phyloP scores from a whole-genome alignment of 2,888 invertebrate genomes.

The Keiferia lycopersicella region DNA sequence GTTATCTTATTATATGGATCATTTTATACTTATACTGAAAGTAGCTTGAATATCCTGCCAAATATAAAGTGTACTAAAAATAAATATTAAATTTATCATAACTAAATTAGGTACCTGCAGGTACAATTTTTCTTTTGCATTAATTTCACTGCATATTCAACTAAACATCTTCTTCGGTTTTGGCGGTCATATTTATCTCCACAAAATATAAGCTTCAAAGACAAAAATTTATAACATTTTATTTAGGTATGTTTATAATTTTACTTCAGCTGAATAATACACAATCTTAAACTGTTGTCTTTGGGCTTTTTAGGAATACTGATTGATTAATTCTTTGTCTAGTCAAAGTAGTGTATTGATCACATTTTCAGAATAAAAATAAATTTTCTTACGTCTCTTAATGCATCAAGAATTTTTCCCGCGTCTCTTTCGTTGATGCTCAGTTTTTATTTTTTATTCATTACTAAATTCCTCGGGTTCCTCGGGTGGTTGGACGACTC shows the following conservation, averaged over 20 bases:
- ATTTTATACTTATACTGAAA: constrained; percentile 28
- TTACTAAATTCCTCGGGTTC: too few relatives aligned
- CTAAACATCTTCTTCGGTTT: neutral
- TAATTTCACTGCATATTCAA: neutral
- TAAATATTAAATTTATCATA: neutral
- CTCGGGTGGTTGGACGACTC: too few relatives aligned
- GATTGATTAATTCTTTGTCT: constrained; percentile 40
- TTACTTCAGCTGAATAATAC: too few relatives aligned
- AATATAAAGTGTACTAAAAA: constrained; percentile 22
- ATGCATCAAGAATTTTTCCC: too few relatives aligned
- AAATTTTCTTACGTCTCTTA: neutral
- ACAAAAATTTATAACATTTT: neutral
- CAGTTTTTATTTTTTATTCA: too few relatives aligned
- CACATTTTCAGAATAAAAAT: constrained; percentile 30
- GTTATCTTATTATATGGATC: constrained; percentile 3
- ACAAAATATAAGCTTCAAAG: neutral
- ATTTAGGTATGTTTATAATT: too few relatives aligned
- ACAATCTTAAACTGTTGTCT: neutral
- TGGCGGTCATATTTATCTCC: neutral
- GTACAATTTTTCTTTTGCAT: neutral
- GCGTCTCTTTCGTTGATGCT: too few relatives aligned
- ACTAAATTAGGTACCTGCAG: too few relatives aligned
- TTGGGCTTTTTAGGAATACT: neutral
- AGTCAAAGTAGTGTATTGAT: constrained; percentile 51
- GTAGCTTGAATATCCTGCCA: constrained; percentile 35